Evolutionary conservation across 2,888 invertebrate genomes (phyloP).

Genomic region (Lycocerus yunnanus): DNA sequence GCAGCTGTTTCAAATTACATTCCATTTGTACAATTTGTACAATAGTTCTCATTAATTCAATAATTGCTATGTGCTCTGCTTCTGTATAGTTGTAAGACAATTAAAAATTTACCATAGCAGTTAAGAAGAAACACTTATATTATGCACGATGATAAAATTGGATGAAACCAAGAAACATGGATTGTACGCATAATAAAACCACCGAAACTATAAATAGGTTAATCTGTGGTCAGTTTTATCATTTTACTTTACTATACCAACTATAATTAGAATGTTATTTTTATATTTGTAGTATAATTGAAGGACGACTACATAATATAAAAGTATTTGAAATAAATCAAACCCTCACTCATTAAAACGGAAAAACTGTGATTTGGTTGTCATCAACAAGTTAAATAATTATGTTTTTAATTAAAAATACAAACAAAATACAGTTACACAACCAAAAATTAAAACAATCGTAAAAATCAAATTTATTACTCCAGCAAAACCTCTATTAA

Average conservation of each 20-base stretch:
- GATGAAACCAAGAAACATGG: background rate
- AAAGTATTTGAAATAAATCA: background rate
- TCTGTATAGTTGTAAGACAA: background rate
- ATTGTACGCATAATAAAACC: background rate
- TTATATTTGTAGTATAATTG: conserved; percentile 6
- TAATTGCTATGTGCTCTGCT: background rate
- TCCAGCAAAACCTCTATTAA: background rate
- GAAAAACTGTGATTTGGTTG: background rate
- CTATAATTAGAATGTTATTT: conserved; percentile 14
- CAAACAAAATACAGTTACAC: background rate
- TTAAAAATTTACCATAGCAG: background rate
- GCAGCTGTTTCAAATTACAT: conserved; percentile 5
- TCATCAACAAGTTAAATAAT: background rate
- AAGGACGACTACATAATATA: background rate
- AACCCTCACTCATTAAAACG: background rate
- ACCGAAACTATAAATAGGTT: conserved; percentile 14
- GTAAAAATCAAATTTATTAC: background rate
- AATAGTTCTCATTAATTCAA: conserved; percentile 1
- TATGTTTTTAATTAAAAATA: background rate
- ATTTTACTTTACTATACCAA: background rate
- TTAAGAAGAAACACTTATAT: background rate
- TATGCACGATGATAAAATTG: background rate
- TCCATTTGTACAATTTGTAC: conserved; percentile 1
- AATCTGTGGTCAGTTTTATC: conserved; percentile 14
- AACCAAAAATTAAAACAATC: background rate